These are phyloP conservation scores for Brachymystax lenok DNA, from an alignment of 2,797 vertebrate species.

Conservation along the genomic window DNA sequence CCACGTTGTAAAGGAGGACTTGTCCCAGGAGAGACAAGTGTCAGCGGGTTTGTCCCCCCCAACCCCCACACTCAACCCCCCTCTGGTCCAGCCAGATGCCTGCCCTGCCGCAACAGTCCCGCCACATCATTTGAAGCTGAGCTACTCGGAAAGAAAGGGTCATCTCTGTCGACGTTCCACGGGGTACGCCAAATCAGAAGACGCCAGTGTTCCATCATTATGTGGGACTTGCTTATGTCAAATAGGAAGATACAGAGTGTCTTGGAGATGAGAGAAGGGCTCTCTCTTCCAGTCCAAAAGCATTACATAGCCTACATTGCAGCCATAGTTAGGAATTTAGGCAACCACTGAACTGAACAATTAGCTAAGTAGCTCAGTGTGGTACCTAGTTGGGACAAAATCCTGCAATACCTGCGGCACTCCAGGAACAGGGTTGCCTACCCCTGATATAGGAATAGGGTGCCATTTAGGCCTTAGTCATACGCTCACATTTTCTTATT, in stretches of 20 bases:
- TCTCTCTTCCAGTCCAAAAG: slow-evolving; percentile 43
- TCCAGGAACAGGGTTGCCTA: too few relatives aligned
- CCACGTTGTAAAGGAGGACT: slow-evolving; percentile 55
- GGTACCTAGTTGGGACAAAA: too few relatives aligned
- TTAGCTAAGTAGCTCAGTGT: too few relatives aligned
- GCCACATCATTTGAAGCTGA: slow-evolving; percentile 54
- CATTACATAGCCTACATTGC: slow-evolving; percentile 21
- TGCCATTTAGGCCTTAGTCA: neutral
- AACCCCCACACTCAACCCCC: neutral
- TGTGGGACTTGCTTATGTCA: slow-evolving; percentile 49
- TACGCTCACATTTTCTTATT: neutral
- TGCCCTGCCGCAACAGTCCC: slow-evolving; percentile 34
- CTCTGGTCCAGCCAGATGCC: slow-evolving; percentile 53
- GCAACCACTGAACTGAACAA: too few relatives aligned
- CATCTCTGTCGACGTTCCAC: slow-evolving; percentile 48
- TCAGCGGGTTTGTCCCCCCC: slow-evolving; percentile 35
- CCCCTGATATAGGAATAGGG: neutral
- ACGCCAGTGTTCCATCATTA: slow-evolving; percentile 35
- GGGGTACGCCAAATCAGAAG: slow-evolving; percentile 39
- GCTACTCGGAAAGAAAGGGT: slow-evolving; percentile 56
- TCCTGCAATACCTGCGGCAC: too few relatives aligned
- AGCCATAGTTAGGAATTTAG: neutral
- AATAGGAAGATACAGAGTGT: slow-evolving; percentile 40
- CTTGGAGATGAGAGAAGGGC: slow-evolving; percentile 44
- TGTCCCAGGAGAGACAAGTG: slow-evolving; percentile 67